phyloP scores from a whole-genome alignment of 2,888 invertebrate genomes.

The Muschampia plurimacula region DNA sequence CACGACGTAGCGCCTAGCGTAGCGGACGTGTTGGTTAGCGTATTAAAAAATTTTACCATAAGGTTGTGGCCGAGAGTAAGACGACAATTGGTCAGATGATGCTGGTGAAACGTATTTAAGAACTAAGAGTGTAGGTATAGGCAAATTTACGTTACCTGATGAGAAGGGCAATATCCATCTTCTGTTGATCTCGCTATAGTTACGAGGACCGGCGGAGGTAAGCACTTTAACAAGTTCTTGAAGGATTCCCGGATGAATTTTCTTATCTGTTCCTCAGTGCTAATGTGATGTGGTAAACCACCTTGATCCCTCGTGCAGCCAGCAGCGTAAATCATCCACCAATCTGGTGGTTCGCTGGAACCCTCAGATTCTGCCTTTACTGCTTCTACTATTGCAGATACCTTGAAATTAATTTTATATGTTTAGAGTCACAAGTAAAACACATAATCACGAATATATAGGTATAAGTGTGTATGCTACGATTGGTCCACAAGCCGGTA shows the following conservation, averaged over 20 bases:
- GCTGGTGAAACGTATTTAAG: not conserved
- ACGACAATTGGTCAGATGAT: not conserved
- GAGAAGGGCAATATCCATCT: slow-evolving; percentile 95
- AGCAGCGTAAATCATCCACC: slow-evolving; percentile 93
- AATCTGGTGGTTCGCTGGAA: slow-evolving; percentile 89
- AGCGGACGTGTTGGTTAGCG: no score
- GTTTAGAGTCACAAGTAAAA: not conserved
- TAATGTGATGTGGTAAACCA: slow-evolving; percentile 94
- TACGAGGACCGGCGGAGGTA: slow-evolving; percentile 88
- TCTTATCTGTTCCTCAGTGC: slow-evolving; percentile 88
- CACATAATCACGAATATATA: no score
- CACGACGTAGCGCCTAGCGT: no score
- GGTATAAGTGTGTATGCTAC: no score
- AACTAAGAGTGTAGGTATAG: not conserved
- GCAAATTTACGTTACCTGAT: slow-evolving; percentile 79
- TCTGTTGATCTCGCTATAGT: slow-evolving; percentile 94
- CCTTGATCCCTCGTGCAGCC: slow-evolving; percentile 95
- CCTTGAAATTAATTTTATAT: slow-evolving; percentile 53
- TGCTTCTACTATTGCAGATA: slow-evolving; percentile 76
- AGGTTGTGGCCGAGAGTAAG: not conserved
- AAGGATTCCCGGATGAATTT: slow-evolving; percentile 86
- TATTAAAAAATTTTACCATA: no score
- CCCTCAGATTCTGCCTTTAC: slow-evolving; percentile 82
- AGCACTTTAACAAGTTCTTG: slow-evolving; percentile 82
- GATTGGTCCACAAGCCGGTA: not conserved